phyloP scores from a whole-genome alignment of 2,113 vertebrate species.

The Podarcis cretensis region DNA sequence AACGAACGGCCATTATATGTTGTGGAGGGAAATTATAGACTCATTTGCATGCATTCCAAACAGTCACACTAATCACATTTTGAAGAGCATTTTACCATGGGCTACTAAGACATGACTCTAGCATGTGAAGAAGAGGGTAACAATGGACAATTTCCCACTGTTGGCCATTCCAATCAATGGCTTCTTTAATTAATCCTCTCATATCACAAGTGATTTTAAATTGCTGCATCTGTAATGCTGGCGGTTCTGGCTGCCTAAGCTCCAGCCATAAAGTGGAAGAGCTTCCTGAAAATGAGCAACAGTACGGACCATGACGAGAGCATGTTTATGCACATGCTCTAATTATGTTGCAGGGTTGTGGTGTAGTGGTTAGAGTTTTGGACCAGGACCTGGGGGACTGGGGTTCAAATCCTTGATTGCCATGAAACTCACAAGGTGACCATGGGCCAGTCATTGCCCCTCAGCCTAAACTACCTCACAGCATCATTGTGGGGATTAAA shows the following conservation, averaged over 20 bases:
- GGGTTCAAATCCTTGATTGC: neutral
- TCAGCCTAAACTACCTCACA: neutral
- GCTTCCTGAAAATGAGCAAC: neutral
- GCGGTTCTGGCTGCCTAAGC: neutral
- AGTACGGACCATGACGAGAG: neutral
- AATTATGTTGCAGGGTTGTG: too few relatives aligned
- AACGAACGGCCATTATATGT: neutral
- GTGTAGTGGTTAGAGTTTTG: too few relatives aligned
- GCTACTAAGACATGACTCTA: neutral
- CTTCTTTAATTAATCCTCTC: neutral
- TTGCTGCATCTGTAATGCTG: neutral
- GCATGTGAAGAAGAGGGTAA: neutral
- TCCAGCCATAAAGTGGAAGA: neutral
- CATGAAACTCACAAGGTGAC: neutral
- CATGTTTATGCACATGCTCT: neutral
- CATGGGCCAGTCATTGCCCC: neutral
- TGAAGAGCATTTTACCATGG: slow-evolving; percentile 15
- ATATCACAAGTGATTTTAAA: slow-evolving; percentile 22
- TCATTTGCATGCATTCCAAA: slow-evolving; percentile 17
- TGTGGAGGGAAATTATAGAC: neutral
- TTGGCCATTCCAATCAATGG: neutral
- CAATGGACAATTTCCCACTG: neutral
- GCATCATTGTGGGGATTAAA: too few relatives aligned
- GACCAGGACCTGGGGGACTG: too few relatives aligned
- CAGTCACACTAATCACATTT: slow-evolving; percentile 17